Percentiles rank a stretch among this genome's conserved stretches.
These are phyloP conservation scores for Argynnis bischoffii DNA, from an alignment of 2,888 invertebrate genomes.

Conservation along the genomic window DNA sequence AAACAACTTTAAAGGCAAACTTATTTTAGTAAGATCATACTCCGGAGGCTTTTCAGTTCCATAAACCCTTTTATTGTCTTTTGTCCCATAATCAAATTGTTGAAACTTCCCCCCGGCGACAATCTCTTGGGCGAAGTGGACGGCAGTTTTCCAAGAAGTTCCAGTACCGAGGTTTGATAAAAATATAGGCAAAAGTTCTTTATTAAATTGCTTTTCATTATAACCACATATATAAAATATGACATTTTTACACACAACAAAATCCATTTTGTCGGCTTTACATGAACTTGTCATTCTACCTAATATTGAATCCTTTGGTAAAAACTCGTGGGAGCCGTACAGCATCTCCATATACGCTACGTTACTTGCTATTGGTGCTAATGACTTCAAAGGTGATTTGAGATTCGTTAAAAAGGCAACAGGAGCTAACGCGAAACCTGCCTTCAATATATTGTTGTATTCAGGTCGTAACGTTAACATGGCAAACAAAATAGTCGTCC, in stretches of 20 bases:
- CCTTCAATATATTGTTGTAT: conserved; percentile 84
- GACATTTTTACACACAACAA: conserved; percentile 85
- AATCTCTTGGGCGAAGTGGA: conserved; percentile 86
- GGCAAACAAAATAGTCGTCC: conserved; percentile 89
- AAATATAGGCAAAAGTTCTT: conserved; percentile 86
- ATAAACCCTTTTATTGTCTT: conserved; percentile 81
- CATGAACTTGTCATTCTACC: conserved; percentile 83
- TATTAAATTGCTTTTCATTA: conserved; percentile 86
- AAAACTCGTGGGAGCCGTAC: conserved; percentile 87
- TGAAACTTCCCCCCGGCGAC: conserved; percentile 79
- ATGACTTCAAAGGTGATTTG: conserved; percentile 84
- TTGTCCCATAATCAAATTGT: conserved; percentile 86
- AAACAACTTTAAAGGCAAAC: conserved; percentile 84
- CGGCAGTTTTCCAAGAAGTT: conserved; percentile 87
- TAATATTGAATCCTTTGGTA: conserved; percentile 84
- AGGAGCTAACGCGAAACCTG: conserved; percentile 87
- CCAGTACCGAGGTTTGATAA: conserved; percentile 88
- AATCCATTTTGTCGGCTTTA: conserved; percentile 71
- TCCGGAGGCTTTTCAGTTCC: conserved; percentile 81
- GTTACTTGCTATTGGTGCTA: conserved; percentile 85
- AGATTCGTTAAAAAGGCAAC: conserved; percentile 85
- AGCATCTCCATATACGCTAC: conserved; percentile 83
- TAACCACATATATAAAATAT: conserved; percentile 88
- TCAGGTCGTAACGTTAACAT: conserved; percentile 86
- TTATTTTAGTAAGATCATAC: conserved; percentile 83